Conservation (phyloP, 2,113 vertebrate species). For the Eretmochelys imbricata region DNA sequence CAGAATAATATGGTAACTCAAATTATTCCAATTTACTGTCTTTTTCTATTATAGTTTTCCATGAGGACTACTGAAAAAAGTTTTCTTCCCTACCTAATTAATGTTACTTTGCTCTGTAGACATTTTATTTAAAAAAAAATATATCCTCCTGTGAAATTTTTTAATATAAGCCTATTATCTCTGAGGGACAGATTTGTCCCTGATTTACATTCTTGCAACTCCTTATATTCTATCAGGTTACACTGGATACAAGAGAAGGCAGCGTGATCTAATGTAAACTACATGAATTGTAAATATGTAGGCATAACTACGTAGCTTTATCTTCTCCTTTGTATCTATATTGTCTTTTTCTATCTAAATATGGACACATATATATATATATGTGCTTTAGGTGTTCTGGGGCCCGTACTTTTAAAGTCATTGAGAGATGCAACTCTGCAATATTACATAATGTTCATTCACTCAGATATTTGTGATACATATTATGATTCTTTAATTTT, state of each 20-base stretch:
- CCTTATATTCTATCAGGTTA: background rate
- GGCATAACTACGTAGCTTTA: background rate
- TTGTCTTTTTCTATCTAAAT: background rate
- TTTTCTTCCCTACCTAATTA: background rate
- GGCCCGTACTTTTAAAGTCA: background rate
- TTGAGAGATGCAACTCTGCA: background rate
- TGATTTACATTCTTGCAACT: background rate
- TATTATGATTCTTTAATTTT: background rate
- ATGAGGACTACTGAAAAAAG: background rate
- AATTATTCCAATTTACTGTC: background rate
- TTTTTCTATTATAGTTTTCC: background rate
- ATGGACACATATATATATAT: background rate
- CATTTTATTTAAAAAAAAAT: background rate
- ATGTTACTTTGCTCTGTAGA: background rate
- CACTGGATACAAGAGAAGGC: background rate
- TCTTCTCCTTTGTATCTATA: background rate
- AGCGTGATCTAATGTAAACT: background rate
- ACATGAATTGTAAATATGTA: too few species aligned
- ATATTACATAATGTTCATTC: background rate
- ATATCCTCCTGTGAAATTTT: background rate
- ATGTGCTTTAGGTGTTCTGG: background rate
- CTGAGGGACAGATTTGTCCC: background rate
- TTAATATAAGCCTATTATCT: background rate
- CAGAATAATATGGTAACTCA: background rate
- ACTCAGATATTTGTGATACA: background rate